Base-by-base conservation (phyloP, 1,140 invertebrate genomes). In the Drosophila nebulosa region DNA sequence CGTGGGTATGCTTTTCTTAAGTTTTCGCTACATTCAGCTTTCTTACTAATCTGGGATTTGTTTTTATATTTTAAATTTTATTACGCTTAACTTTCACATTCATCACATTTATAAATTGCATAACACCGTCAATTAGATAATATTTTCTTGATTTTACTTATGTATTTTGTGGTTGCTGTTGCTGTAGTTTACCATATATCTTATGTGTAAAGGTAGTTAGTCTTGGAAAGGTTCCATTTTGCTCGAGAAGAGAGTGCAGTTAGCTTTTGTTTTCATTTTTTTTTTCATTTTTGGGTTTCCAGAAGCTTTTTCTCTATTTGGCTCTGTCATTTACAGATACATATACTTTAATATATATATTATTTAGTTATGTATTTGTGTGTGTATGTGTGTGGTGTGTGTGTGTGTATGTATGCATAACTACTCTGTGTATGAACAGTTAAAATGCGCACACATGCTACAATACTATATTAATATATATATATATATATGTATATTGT, bases 91-190 rank as follows among this genome's bases (percentile, higher is more conserved):
- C 81, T 78, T 85, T 86, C 78, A 86, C 81, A 86, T 86, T 88
- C 81, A 86, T 86, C 81, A 86, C 81, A 86, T 86, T 86, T 88
- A 86, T 88, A 86, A 86, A 86, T 86, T 85, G 81, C 80, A 86
- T 85, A 85, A 85, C 81, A 85, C 81, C 81, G 62, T 86, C 81
- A 85, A 85, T 71, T 86, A 81, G 78, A 86, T 85, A 85, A 78
- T 84, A 74, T 79, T 62, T 58, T 53, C 24, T 21, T 21, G 7
- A 10, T 46, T 10, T 53, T 74, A 53, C 46, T 42, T 39, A 21
- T 57, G 71, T 64, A 32, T 52, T 71, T 62, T 84, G 74, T 76
- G 9, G 32, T 42, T 42, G 4, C 14, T 46, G 16, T 21, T 46
- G 39, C 7, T 21, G 39, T 21, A 46, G 24, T 69, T 69, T 57